A percentile compares a stretch with the other conserved stretches of the same genome.
phyloP scores from a whole-genome alignment of 2,797 vertebrate species.

The Sebastiscus albofasciatus region DNA sequence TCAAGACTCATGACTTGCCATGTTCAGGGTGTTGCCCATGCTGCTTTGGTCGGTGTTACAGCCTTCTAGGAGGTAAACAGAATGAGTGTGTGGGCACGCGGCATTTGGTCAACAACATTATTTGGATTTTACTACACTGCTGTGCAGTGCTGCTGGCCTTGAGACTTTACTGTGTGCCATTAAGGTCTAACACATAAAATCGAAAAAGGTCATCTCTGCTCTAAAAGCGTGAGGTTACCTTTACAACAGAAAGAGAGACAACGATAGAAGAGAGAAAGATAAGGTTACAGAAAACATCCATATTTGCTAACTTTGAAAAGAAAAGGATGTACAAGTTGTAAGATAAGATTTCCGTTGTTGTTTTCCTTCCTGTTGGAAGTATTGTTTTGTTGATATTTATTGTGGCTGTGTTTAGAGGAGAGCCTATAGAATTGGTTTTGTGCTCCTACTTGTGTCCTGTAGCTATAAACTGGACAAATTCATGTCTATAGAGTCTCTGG shows the following conservation, averaged over 20 bases:
- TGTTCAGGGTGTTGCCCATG: neutral
- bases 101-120: conserved; percentile 71
- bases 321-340: neutral
- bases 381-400: conserved; percentile 1
- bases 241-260: conserved; percentile 52
- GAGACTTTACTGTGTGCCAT: conserved; percentile 77
- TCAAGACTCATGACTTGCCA: neutral
- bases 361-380: neutral
- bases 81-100: conserved; percentile 54
- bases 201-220: conserved; percentile 79
- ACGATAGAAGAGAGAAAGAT: neutral
- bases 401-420: neutral
- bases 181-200: conserved; percentile 77
- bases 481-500: conserved; percentile 8
- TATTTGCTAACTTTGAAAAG: conserved; percentile 7
- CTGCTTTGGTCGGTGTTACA: conserved; percentile 13
- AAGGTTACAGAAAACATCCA: conserved; percentile 20
- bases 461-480: conserved; percentile 18
- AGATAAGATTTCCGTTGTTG: neutral
- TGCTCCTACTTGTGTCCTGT: neutral
- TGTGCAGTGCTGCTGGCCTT: conserved; percentile 65
- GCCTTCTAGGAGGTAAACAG: conserved; percentile 33
- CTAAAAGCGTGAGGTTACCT: conserved; percentile 64
- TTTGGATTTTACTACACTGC: conserved; percentile 69
- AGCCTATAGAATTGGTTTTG: conserved; percentile 8